Percentiles rank a stretch among this genome's conserved stretches.
phyloP scores from a whole-genome alignment of 2,113 vertebrate genomes.

The Paramormyrops kingsleyae region DNA sequence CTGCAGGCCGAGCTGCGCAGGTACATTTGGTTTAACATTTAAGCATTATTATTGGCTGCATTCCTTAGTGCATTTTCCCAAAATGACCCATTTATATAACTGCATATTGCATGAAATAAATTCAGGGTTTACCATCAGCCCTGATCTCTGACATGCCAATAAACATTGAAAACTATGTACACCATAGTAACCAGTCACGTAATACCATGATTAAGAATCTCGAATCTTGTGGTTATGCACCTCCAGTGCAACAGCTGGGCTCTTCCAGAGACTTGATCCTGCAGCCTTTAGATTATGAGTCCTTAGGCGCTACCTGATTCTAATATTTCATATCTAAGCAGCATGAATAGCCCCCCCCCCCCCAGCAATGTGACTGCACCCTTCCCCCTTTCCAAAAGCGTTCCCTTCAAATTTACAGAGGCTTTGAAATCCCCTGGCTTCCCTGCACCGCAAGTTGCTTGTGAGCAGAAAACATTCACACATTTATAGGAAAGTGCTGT shows the following conservation, averaged over 20 bases:
- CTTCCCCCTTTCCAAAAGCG: neutral
- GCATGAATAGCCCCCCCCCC: neutral
- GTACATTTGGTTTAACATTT: slow-evolving; percentile 7
- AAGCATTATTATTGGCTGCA: neutral
- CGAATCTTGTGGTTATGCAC: neutral
- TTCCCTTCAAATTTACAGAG: neutral
- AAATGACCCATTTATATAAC: neutral
- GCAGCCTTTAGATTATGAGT: neutral
- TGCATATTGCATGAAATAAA: neutral
- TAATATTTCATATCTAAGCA: neutral
- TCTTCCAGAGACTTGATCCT: neutral
- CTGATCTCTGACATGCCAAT: neutral
- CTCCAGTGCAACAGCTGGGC: neutral
- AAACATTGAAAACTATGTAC: neutral
- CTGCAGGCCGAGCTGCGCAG: slow-evolving; percentile 24
- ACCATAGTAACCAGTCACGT: neutral
- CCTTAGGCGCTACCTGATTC: neutral
- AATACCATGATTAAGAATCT: neutral
- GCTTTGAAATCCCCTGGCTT: neutral
- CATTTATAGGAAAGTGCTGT: neutral
- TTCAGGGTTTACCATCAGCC: neutral
- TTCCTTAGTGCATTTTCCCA: neutral
- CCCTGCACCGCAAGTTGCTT: neutral
- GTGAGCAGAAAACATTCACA: neutral
- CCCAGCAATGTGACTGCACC: neutral